Evolutionary conservation across 2,888 invertebrate genomes (phyloP).

Genomic region (Leucophenga montana): DNA sequence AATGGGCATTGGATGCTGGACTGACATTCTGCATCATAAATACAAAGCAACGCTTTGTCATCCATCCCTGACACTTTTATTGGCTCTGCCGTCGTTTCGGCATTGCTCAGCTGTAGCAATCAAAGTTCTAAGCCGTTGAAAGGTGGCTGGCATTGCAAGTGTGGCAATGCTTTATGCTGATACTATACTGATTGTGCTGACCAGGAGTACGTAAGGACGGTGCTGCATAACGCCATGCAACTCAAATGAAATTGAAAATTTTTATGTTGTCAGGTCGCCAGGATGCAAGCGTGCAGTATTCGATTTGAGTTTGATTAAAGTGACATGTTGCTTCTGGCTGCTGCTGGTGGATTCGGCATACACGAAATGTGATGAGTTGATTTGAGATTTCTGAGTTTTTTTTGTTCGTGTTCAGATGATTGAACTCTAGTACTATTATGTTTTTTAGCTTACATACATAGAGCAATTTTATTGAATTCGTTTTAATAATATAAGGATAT

Average conservation of each 20-base stretch:
- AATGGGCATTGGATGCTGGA: background rate
- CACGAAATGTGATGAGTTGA: too few relatives aligned
- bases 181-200: conserved; percentile 15
- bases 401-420: too few relatives aligned
- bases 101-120: background rate
- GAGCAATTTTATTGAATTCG: too few relatives aligned
- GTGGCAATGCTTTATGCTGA: background rate
- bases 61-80: conserved; percentile 61
- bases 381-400: too few relatives aligned
- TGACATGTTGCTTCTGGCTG: background rate
- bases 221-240: conserved; percentile 22
- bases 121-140: conserved; percentile 40
- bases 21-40: conserved; percentile 57
- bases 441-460: too few relatives aligned
- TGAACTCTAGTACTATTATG: too few relatives aligned
- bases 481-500: too few relatives aligned
- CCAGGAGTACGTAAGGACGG: background rate
- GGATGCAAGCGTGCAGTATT: conserved; percentile 27
- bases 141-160: conserved; percentile 41
- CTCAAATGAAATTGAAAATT: conserved; percentile 56
- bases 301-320: background rate
- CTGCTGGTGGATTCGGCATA: too few relatives aligned
- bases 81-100: conserved; percentile 45
- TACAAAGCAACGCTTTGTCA: conserved; percentile 64
- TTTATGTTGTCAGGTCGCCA: conserved; percentile 64